Conservation (phyloP, 1,140 invertebrate species). For the Nixonia krombeini region DNA sequence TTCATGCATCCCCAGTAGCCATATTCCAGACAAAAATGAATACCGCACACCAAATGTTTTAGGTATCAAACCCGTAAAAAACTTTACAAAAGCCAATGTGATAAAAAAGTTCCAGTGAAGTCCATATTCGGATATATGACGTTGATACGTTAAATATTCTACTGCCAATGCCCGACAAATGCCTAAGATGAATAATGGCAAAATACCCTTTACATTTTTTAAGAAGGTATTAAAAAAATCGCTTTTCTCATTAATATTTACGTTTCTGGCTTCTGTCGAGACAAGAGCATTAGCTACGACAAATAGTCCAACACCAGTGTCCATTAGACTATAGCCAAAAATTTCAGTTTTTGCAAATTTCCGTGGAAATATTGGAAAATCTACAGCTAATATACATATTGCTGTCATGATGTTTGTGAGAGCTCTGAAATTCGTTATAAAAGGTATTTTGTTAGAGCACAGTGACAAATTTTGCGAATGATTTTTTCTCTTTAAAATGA, state of each 20-base stretch:
- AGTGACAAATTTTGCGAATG: conserved; percentile 6
- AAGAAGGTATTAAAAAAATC: conserved; percentile 44
- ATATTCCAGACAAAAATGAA: conserved; percentile 70
- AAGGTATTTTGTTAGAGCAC: conserved; percentile 59
- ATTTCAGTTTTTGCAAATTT: conserved; percentile 88
- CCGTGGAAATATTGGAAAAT: conserved; percentile 89
- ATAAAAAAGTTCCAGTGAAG: conserved; percentile 98
- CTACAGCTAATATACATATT: conserved; percentile 92
- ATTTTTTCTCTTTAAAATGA: conserved; percentile 1
- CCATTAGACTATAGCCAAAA: conserved; percentile 94
- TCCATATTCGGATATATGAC: conserved; percentile 93
- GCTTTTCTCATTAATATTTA: conserved; percentile 57
- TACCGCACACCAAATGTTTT: conserved; percentile 67
- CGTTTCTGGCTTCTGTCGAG: conserved; percentile 72
- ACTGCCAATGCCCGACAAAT: conserved; percentile 77
- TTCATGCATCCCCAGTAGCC: conserved; percentile 80
- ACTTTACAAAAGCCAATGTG: conserved; percentile 87
- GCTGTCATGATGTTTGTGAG: conserved; percentile 82
- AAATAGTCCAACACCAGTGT: conserved; percentile 93
- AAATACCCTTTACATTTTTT: conserved; percentile 59
- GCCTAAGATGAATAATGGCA: conserved; percentile 80
- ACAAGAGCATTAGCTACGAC: conserved; percentile 89
- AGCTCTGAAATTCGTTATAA: conserved; percentile 79
- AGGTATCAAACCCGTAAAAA: conserved; percentile 77
- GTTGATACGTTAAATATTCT: conserved; percentile 83